Evolutionary conservation across 1,140 invertebrate species (phyloP).

Genomic region (Papilio dardanus): DNA sequence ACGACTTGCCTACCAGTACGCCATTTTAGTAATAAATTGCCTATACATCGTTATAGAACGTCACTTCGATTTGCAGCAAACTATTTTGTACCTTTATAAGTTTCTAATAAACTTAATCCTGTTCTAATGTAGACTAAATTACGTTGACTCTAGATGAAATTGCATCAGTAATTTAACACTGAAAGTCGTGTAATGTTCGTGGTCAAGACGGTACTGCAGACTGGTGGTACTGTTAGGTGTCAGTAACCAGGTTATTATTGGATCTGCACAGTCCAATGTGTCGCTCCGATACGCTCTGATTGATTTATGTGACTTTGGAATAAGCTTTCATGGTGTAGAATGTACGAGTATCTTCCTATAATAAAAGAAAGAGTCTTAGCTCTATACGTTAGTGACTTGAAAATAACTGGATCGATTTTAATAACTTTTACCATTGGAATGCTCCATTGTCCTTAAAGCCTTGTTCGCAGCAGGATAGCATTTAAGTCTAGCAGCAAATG

Average conservation of each 20-base stretch:
- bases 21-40: conserved; percentile 6
- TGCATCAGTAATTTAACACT: conserved; percentile 35
- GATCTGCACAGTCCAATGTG: conserved; percentile 17
- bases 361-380: too few relatives aligned
- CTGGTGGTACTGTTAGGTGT: conserved; percentile 55
- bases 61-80: not conserved
- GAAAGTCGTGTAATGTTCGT: conserved; percentile 45
- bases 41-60: not conserved
- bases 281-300: conserved; percentile 8
- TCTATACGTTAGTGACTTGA: too few relatives aligned
- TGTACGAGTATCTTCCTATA: too few relatives aligned
- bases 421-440: too few relatives aligned
- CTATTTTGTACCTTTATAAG: too few relatives aligned
- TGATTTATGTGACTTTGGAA: not conserved
- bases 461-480: too few relatives aligned
- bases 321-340: not conserved
- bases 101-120: too few relatives aligned
- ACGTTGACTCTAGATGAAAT: conserved; percentile 29
- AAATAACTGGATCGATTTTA: not conserved
- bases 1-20: not conserved
- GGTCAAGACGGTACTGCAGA: conserved; percentile 52
- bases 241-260: conserved; percentile 35
- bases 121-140: too few relatives aligned
- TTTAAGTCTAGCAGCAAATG: too few relatives aligned
- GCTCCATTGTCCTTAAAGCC: too few relatives aligned